These are phyloP conservation scores for Anticlea derivata DNA, from an alignment of 2,888 invertebrate species.

Conservation along the genomic window DNA sequence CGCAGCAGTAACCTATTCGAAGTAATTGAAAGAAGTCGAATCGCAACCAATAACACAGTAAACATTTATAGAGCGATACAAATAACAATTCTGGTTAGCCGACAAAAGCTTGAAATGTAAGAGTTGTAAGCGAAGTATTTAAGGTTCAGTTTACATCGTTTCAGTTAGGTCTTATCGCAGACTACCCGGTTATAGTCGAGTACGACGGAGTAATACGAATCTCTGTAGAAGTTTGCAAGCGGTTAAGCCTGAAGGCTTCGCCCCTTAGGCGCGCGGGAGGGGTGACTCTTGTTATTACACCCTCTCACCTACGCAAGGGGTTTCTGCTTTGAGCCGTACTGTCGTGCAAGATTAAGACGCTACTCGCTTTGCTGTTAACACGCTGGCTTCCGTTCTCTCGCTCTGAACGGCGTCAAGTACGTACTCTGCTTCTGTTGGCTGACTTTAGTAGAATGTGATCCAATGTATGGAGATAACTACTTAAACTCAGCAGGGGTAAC, in stretches of 20 bases:
- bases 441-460: conserved; percentile 51
- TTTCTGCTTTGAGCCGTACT: conserved; percentile 68
- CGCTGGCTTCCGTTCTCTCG: conserved; percentile 63
- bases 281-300: conserved; percentile 78
- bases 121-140: conserved; percentile 53
- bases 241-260: conserved; percentile 63
- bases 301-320: conserved; percentile 80
- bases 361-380: conserved; percentile 72
- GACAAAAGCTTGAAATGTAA: conserved; percentile 48
- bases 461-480: conserved; percentile 30
- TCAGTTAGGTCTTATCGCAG: conserved; percentile 68
- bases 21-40: conserved; percentile 36
- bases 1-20: conserved; percentile 22
- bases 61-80: conserved; percentile 46
- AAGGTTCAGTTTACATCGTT: conserved; percentile 62
- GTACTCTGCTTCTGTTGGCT: conserved; percentile 49
- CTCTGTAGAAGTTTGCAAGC: conserved; percentile 72
- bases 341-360: conserved; percentile 79
- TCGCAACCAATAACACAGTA: conserved; percentile 37
- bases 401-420: conserved; percentile 60
- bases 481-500: conserved; percentile 20
- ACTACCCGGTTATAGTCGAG: conserved; percentile 69
- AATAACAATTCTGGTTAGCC: conserved; percentile 46
- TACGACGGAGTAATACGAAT: conserved; percentile 74
- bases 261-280: conserved; percentile 55